These are phyloP conservation scores for Drosophila seguyi DNA, from an alignment of 1,140 invertebrate genomes.

Conservation along the genomic window DNA sequence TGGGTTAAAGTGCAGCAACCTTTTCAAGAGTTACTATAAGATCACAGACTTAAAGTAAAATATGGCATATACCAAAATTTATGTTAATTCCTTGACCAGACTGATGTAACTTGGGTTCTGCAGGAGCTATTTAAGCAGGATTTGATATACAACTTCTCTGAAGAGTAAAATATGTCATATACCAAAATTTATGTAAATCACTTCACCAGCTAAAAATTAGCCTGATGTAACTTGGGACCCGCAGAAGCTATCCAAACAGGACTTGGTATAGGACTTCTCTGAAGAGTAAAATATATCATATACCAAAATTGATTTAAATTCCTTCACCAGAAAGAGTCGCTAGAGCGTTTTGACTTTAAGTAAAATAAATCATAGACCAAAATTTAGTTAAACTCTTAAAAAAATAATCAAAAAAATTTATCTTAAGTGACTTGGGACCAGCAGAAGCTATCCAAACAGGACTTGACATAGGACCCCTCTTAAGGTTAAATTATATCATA, in stretches of 20 bases:
- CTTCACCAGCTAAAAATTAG: background rate
- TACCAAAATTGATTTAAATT: background rate
- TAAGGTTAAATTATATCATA: background rate
- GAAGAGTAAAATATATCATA: background rate
- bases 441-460: background rate
- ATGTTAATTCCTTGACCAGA: background rate
- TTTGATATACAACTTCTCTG: background rate
- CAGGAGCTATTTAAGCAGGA: background rate
- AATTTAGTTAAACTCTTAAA: no score
- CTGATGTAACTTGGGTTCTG: background rate
- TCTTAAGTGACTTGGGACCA: background rate
- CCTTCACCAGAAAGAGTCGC: no score
- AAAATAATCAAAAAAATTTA: no score
- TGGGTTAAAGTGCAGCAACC: background rate
- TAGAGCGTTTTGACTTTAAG: no score
- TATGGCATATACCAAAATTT: background rate
- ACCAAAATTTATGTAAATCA: background rate
- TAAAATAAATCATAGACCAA: no score
- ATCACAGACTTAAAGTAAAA: no score
- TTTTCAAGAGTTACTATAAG: background rate
- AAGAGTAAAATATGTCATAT: background rate
- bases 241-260: background rate
- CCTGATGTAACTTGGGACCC: background rate
- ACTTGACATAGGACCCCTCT: background rate
- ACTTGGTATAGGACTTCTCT: background rate